Evolutionary conservation across 2,888 invertebrate species (phyloP).

Genomic region (Synergus laeviventris): DNA sequence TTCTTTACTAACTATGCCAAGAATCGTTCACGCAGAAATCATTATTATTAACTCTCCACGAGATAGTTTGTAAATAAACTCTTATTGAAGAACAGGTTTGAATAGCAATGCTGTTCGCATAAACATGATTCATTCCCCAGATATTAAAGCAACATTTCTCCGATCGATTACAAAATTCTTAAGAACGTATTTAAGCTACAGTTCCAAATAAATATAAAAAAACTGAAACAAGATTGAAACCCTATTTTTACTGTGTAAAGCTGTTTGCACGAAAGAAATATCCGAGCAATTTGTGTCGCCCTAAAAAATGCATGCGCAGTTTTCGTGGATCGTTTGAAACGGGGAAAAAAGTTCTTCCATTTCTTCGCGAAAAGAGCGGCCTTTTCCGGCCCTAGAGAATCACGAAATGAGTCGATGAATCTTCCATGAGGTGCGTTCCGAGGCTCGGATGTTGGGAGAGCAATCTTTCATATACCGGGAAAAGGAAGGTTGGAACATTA

Average conservation of each 20-base stretch:
- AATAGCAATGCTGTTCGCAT: conserved; percentile 26
- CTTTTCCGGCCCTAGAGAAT: conserved; percentile 45
- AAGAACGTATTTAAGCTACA: too few species aligned
- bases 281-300: neutral
- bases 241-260: too few species aligned
- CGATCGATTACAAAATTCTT: neutral
- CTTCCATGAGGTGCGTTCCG: conserved; percentile 48
- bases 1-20: conserved; percentile 11
- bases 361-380: conserved; percentile 20
- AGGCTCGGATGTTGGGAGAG: neutral
- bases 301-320: conserved; percentile 6
- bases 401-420: conserved; percentile 54
- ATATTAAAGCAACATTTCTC: neutral
- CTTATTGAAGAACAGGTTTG: conserved; percentile 22
- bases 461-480: neutral
- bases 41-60: conserved; percentile 16
- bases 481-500: neutral
- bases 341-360: neutral
- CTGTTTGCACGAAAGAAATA: neutral
- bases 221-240: neutral
- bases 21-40: conserved; percentile 29
- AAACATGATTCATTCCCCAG: conserved; percentile 13
- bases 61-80: conserved; percentile 30
- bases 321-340: neutral
- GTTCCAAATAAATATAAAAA: too few species aligned